Evolutionary conservation across 2,797 vertebrate species (phyloP), one percentile per base, ranked within the genome.

Genomic region (Cryptoblepharus egeriae): DNA sequence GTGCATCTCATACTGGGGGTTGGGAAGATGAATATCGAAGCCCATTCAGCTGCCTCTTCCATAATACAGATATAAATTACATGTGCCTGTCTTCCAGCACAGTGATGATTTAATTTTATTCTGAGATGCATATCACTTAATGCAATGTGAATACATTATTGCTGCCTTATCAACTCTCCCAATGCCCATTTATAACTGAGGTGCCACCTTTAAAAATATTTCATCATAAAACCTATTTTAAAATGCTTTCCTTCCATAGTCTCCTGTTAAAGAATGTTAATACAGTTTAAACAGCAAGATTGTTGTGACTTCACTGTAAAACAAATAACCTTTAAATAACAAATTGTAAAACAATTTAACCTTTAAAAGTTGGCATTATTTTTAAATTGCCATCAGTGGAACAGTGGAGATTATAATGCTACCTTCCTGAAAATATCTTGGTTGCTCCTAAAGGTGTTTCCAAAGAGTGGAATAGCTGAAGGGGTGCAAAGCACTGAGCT

Each of bases 71-170:
- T 88, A 80, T 89, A 75, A 91, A 85, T 85, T 80, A 87, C 57
- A 74, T 58, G 69, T 83, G 37, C 1, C 37, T 86, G 72, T 65
- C 85, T 87, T 74, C 55, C 71, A 30, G 70, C 60, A 73, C 87
- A 82, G 45, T 83, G 75, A 80, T 89, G 84, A 83, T 86, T 86
- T 90, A 80, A 68, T 77, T 91, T 92, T 88, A 86, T 75, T 86
- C 88, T 75, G 2, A 73, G 45, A 52, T 85, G 65, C 75, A 6
- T 63, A 3, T 81, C 52, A 76, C 73, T 65, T 55, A 70, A 79
- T 80, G 65, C 70, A 68, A 32, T 77, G 42, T 22, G 45, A 67
- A 77, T 26, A 55, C 30, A 45, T 52, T 67, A 77, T 67, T 78
- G 32, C 64, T 55, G 35, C 75, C 30, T 81, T 77, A 85, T 88